Conservation (phyloP, 2,797 vertebrate species). For the Molossus alvarezi region DNA sequence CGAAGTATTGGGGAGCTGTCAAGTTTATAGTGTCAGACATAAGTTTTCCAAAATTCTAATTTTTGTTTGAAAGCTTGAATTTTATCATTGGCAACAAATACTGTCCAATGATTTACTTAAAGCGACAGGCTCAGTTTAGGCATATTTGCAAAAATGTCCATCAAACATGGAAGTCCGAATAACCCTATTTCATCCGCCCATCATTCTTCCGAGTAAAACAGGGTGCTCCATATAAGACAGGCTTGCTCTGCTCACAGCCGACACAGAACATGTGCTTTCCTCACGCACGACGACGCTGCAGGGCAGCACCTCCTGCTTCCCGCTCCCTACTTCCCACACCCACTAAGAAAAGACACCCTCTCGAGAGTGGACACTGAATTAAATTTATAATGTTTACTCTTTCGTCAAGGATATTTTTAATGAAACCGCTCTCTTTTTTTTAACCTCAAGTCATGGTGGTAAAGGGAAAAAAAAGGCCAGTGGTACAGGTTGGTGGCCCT, state of each 20-base stretch:
- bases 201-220: constrained; percentile 44
- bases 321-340: neutral
- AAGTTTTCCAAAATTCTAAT: constrained; percentile 67
- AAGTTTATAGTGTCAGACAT: constrained; percentile 10
- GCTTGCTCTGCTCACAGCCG: neutral
- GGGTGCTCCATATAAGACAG: neutral
- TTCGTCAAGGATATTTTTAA: constrained; percentile 39
- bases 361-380: neutral
- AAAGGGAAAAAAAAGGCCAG: constrained; percentile 8
- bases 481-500: neutral
- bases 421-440: constrained; percentile 9
- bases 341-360: neutral
- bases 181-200: neutral
- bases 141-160: constrained; percentile 12
- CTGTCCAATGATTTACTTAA: constrained; percentile 25
- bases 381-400: neutral
- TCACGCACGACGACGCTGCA: neutral
- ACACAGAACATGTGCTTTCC: neutral
- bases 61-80: constrained; percentile 52
- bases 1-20: constrained; percentile 70
- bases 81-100: constrained; percentile 45
- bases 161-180: constrained; percentile 21
- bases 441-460: neutral
- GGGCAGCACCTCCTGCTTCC: neutral
- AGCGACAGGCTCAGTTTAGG: neutral